phyloP scores from a whole-genome alignment of 2,113 vertebrate genomes.

The Cyprinus carpio region DNA sequence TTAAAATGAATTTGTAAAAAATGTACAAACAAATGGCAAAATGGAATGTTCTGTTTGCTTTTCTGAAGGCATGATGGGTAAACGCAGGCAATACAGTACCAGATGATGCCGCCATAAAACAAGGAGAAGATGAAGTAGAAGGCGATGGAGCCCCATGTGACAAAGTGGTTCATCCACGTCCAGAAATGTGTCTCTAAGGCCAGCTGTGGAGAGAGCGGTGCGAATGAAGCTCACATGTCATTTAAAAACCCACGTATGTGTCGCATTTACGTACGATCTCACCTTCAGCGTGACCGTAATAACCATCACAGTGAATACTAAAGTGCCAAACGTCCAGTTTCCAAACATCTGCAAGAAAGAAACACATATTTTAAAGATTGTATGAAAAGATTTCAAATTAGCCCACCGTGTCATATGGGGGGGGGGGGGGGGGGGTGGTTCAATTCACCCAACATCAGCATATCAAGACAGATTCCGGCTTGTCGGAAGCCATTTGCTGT shows the following conservation, averaged over 20 bases:
- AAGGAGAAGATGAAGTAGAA: constrained; percentile 99
- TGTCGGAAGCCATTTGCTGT: constrained; percentile 20
- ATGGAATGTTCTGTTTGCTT: too few species aligned
- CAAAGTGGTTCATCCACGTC: constrained; percentile 99
- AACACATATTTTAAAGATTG: not conserved
- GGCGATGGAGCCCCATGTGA: constrained; percentile 96
- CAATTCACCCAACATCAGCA: not conserved
- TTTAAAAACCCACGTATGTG: not conserved
- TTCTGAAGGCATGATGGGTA: not conserved
- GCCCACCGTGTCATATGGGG: not conserved
- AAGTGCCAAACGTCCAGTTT: constrained; percentile 96
- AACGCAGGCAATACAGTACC: constrained; percentile 73
- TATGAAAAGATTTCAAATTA: not conserved
- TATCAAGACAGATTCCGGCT: constrained; percentile 25
- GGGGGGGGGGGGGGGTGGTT: constrained; percentile 22
- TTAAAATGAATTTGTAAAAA: too few species aligned
- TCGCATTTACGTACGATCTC: constrained; percentile 15
- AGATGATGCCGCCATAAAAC: constrained; percentile 97
- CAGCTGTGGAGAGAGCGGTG: constrained; percentile 74
- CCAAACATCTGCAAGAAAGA: constrained; percentile 90
- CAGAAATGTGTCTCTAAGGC: constrained; percentile 97
- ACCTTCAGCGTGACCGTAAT: constrained; percentile 98
- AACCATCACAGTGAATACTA: constrained; percentile 98
- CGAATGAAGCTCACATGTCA: not conserved
- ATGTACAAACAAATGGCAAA: too few species aligned